Conservation (phyloP, 2,113 vertebrate genomes). For the Polypterus bichir region DNA sequence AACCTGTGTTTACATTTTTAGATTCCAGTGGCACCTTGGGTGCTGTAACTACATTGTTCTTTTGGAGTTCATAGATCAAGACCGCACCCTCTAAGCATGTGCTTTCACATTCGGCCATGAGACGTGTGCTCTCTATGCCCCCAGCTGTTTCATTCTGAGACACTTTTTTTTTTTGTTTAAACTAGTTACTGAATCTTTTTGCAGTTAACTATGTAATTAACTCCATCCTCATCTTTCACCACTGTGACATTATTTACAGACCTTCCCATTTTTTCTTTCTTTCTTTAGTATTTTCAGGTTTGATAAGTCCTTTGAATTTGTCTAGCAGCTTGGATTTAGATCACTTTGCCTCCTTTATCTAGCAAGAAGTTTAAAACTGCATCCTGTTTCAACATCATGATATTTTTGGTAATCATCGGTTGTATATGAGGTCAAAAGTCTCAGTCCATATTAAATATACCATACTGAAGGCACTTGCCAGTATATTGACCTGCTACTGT, state of each 20-base stretch:
- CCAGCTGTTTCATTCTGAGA: not conserved
- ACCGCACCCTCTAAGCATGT: not conserved
- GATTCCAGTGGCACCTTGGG: not conserved
- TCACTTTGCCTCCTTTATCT: constrained; percentile 41
- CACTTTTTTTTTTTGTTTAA: too few relatives aligned
- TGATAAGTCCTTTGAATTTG: constrained; percentile 40
- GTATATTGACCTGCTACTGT: too few relatives aligned
- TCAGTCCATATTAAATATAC: too few relatives aligned
- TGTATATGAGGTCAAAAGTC: too few relatives aligned
- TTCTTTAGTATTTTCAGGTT: constrained; percentile 24
- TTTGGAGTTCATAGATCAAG: not conserved
- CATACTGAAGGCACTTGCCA: too few relatives aligned
- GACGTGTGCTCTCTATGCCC: not conserved
- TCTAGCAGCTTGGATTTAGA: constrained; percentile 34
- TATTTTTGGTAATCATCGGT: constrained; percentile 1
- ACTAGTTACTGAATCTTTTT: constrained; percentile 21
- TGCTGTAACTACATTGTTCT: rapidly evolving
- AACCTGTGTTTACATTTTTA: not conserved
- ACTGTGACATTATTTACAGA: constrained; percentile 45
- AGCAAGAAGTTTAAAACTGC: constrained; percentile 42
- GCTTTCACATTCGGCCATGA: not conserved
- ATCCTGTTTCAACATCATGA: constrained; percentile 34
- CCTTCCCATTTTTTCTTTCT: constrained; percentile 32
- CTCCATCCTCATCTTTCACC: constrained; percentile 42
- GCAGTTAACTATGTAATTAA: constrained; percentile 39